Conservation (phyloP, 2,888 invertebrate species). For the Folsomia manolachei region DNA sequence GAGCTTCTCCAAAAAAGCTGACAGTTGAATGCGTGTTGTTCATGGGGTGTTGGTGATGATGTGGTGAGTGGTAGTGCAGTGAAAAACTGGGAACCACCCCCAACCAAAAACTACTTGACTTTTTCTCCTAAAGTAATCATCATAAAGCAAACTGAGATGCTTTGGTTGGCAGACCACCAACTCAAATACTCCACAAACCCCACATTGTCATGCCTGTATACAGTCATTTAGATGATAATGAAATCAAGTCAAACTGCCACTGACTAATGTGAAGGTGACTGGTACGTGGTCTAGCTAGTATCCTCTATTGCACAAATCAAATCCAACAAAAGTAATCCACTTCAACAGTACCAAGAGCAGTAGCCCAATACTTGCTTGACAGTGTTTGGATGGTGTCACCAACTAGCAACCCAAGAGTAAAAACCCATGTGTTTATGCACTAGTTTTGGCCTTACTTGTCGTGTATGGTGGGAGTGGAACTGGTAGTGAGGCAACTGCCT, state of each 20-base stretch:
- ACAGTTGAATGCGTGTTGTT: background rate
- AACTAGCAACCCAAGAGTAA: background rate
- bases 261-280: constrained; percentile 32
- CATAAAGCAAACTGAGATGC: no score
- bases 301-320: background rate
- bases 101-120: constrained; percentile 22
- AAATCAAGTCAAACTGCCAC: background rate
- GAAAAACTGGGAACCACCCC: constrained; percentile 23
- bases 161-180: background rate
- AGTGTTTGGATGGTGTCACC: background rate
- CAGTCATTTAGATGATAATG: background rate
- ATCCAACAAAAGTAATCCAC: background rate
- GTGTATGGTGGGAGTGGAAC: background rate
- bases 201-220: background rate
- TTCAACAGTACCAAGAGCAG: background rate
- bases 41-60: constrained; percentile 9
- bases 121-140: constrained; percentile 25
- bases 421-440: no score
- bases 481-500: constrained; percentile 3
- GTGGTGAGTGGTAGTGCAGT: constrained; percentile 20
- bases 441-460: background rate
- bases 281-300: constrained; percentile 20
- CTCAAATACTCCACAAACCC: no score
- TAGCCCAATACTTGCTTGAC: background rate
- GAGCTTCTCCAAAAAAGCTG: no score